Base-by-base conservation (phyloP, 37 sponge, comb jelly and placozoan genomes). In the Ianthella basta region DNA sequence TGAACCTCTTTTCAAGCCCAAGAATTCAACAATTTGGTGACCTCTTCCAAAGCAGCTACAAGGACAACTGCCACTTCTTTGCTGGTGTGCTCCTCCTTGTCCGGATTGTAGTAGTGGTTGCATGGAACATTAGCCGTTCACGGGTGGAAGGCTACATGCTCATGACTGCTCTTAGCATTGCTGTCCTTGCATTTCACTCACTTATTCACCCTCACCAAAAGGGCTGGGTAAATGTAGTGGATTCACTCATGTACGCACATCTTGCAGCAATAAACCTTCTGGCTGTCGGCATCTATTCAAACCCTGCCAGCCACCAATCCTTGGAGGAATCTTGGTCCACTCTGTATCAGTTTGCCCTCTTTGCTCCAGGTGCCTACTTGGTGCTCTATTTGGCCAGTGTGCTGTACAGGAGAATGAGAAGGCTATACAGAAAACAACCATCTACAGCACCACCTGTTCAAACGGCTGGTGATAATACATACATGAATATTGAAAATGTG, bases 41-140 rank as follows among this genome's bases (percentile, higher is more conserved):
- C 19, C 73, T 72, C 12, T 72, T 72, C 73, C 73, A 72, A 32
- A 72, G 73, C 36, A 20, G 40, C 73, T 72, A 72, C 19, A 72
- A 37, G 19, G 36, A 72, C 19, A 72, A 72, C 5, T 72, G 36
- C 36, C 37, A 40, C 13, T 72, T 72, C 73, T 72, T 72, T 72
- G 73, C 73, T 38, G 73, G 73, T 37, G 19, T 72, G 10, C 40
- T 38, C 10, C 41, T 72, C 32, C 19, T 72, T 8, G 35, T 30
- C 10, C 32, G 73, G 36, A 72, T 72, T 30, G 73, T 30, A 5
- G 36, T 72, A 6, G 30, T 72, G 12, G 36, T 72, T 20, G 41
- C 36, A 40, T 72, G 73, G 73, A 33, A 72, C 36, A 8, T 72
- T 12, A 30, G 8, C 12, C 40, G 41, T 8, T 30, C 12, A 12